phyloP scores from a whole-genome alignment of 2,888 invertebrate genomes.

The Elysia crispata region DNA sequence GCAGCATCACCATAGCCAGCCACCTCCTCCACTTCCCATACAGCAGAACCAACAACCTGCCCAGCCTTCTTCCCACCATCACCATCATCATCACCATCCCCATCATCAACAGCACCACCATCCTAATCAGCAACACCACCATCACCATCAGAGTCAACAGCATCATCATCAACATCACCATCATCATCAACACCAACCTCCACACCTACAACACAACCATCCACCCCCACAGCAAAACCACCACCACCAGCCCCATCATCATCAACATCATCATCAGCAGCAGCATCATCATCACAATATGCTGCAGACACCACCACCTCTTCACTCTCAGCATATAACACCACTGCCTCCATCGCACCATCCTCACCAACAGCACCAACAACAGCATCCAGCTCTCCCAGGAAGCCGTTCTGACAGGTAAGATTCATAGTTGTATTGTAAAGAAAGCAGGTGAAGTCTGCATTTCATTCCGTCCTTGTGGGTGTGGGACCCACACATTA shows the following conservation, averaged over 20 bases:
- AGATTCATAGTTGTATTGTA: no score
- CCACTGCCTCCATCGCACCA: background rate
- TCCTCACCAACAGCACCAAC: conserved; percentile 12
- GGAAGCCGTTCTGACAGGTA: background rate
- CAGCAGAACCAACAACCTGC: background rate
- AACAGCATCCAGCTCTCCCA: background rate
- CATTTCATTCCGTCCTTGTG: no score
- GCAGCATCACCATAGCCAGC: conserved; percentile 20
- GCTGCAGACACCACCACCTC: background rate
- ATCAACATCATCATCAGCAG: conserved; percentile 6
- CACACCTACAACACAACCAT: conserved; percentile 17
- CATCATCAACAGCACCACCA: conserved; percentile 1
- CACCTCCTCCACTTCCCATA: conserved; percentile 18
- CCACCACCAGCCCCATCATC: conserved; percentile 42
- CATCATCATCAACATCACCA: conserved; percentile 13
- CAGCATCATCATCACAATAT: background rate
- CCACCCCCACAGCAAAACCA: conserved; percentile 18
- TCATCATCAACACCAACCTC: conserved; percentile 32
- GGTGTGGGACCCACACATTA: no score
- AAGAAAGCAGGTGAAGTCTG: no score
- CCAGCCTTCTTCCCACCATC: conserved; percentile 3
- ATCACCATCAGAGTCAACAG: conserved; percentile 12
- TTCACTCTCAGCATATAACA: background rate
- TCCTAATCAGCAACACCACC: conserved; percentile 35
- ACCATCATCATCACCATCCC: conserved; percentile 21